These are phyloP conservation scores for Rhynchomys soricoides DNA, from an alignment of 2,113 vertebrate species.

Conservation along the genomic window DNA sequence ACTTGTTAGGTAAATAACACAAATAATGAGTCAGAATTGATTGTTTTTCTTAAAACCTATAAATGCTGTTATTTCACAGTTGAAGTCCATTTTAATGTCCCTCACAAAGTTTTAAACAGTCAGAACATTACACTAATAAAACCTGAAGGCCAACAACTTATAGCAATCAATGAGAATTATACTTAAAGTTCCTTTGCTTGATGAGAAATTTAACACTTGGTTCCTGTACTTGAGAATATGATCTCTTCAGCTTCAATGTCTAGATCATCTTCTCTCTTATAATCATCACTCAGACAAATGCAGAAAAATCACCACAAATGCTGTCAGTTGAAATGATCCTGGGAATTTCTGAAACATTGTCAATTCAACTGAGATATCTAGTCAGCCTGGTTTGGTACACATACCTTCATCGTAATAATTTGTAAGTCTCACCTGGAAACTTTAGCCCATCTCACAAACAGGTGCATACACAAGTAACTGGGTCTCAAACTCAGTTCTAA, in stretches of 20 bases:
- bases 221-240: neutral
- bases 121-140: neutral
- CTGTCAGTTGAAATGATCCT: neutral
- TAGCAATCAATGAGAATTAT: neutral
- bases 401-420: neutral
- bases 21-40: neutral
- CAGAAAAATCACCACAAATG: neutral
- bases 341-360: neutral
- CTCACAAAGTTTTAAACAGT: neutral
- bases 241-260: neutral
- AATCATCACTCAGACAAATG: neutral
- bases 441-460: neutral
- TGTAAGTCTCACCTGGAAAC: neutral
- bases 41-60: neutral
- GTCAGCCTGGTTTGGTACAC: neutral
- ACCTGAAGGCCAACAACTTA: neutral
- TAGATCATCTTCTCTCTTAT: neutral
- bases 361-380: neutral
- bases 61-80: neutral
- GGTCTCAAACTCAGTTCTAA: neutral
- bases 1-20: neutral
- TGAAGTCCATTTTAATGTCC: neutral
- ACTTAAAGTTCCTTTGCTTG: neutral
- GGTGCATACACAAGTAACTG: neutral
- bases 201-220: neutral